Conservation (phyloP, 2,113 vertebrate species). For the Bubo blakistoni region DNA sequence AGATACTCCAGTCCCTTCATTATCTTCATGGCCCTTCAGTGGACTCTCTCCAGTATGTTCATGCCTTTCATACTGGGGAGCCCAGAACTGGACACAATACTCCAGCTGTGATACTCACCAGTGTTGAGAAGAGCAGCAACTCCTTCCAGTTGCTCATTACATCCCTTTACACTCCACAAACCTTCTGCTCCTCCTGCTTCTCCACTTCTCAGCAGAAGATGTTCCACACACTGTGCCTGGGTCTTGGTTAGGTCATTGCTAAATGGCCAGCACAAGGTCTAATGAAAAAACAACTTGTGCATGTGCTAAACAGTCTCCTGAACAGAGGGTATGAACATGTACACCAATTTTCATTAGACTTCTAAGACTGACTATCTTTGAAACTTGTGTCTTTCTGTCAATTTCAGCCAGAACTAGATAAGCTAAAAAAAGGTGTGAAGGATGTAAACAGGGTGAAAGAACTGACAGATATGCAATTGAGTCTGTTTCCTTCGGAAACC, state of each 20-base stretch:
- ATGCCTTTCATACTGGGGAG: neutral
- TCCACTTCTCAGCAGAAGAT: neutral
- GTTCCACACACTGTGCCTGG: neutral
- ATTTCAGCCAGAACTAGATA: neutral
- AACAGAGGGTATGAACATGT: neutral
- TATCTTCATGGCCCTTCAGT: neutral
- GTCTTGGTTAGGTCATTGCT: neutral
- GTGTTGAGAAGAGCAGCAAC: neutral
- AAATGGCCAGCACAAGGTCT: neutral
- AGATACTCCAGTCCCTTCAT: neutral
- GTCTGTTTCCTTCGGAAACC: neutral
- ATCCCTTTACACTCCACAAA: neutral
- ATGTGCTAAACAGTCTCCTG: neutral
- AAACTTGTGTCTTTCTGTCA: neutral
- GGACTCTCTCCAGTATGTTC: neutral
- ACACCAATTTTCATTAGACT: neutral
- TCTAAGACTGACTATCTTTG: neutral
- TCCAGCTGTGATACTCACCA: neutral
- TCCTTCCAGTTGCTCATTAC: neutral
- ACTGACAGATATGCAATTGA: accelerated
- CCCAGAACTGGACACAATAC: neutral
- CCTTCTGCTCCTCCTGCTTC: neutral
- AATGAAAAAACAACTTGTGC: neutral
- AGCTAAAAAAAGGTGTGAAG: neutral
- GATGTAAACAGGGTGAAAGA: neutral